phyloP scores from a whole-genome alignment of 2,797 vertebrate species.

The Neomorphus geoffroyi region DNA sequence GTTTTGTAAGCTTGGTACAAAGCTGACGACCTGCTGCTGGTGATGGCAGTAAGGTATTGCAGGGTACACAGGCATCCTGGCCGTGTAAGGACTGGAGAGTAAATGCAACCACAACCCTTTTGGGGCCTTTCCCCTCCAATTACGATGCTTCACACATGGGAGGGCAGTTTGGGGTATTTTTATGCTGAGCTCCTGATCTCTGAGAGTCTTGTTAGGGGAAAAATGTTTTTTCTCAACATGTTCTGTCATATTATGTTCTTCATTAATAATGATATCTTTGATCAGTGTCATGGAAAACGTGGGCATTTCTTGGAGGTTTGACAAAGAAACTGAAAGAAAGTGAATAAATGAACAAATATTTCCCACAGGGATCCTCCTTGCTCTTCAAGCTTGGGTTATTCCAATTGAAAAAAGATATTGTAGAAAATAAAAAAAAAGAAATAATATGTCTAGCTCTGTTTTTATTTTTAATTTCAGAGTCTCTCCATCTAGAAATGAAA shows the following conservation, averaged over 20 bases:
- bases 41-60: background rate
- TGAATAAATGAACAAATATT: background rate
- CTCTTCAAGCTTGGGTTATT: background rate
- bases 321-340: background rate
- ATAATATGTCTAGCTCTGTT: background rate
- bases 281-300: background rate
- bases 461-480: background rate
- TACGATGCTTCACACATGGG: fast-evolving
- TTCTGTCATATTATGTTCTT: background rate
- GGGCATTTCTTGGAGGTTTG: background rate
- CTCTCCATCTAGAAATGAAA: background rate
- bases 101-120: background rate
- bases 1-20: background rate
- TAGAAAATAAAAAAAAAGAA: background rate
- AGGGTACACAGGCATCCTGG: background rate
- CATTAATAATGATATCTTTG: background rate
- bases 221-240: background rate
- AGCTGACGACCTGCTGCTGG: background rate
- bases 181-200: background rate
- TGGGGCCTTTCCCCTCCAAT: background rate
- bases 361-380: background rate
- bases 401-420: background rate
- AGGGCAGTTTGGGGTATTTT: background rate
- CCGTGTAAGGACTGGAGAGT: fast-evolving
- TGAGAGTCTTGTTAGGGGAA: background rate